These are phyloP conservation scores for Cettia cetti DNA, from an alignment of 2,113 vertebrate genomes.

Conservation along the genomic window DNA sequence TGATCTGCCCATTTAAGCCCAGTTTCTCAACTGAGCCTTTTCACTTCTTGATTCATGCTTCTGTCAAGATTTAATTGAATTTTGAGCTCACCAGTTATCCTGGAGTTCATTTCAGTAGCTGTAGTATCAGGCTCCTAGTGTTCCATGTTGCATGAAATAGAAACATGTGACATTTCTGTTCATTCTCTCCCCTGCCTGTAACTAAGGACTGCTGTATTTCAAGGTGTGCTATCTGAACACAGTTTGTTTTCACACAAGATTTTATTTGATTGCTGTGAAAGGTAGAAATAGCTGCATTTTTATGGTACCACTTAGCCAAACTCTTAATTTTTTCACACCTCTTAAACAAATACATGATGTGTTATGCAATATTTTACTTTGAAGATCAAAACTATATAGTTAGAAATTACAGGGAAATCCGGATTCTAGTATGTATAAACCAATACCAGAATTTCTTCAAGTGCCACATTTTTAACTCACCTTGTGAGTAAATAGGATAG, in stretches of 20 bases:
- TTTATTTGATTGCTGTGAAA: neutral
- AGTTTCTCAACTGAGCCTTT: neutral
- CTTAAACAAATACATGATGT: neutral
- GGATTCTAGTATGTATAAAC: neutral
- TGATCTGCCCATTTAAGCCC: neutral
- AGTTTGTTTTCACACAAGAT: neutral
- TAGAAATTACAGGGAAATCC: neutral
- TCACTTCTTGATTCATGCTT: neutral
- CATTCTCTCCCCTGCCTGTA: neutral
- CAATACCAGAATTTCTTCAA: neutral
- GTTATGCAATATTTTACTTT: neutral
- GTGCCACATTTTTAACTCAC: neutral
- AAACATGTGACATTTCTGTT: neutral
- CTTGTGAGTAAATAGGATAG: neutral
- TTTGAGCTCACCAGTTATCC: neutral
- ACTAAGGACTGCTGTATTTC: neutral
- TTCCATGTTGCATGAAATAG: neutral
- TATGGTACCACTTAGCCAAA: neutral
- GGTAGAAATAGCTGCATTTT: neutral
- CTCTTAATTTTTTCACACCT: neutral
- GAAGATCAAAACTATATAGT: neutral
- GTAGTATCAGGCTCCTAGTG: neutral
- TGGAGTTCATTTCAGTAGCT: neutral
- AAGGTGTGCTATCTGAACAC: neutral
- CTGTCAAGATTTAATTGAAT: neutral